A percentile compares a stretch with the other conserved stretches of the same genome.
Conservation (phyloP, 2,113 vertebrate genomes). For the Buteo buteo region DNA sequence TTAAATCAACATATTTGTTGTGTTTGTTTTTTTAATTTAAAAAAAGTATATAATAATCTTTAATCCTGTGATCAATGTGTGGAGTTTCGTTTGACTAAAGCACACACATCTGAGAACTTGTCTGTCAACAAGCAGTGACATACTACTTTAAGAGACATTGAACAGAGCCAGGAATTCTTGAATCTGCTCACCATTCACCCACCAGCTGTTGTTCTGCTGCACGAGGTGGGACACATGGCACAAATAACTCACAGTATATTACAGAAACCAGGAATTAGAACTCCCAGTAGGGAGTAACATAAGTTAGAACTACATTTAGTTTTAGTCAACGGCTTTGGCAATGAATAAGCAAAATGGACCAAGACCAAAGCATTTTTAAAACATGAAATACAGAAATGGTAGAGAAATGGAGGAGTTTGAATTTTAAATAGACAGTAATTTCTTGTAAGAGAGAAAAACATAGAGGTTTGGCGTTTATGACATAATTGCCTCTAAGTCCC, state of each 20-base stretch:
- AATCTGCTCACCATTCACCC: background rate
- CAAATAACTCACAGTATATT: background rate
- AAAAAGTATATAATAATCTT: background rate
- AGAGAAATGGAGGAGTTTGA: background rate
- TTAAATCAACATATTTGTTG: background rate
- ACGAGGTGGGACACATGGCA: background rate
- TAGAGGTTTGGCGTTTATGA: background rate
- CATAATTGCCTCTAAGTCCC: background rate
- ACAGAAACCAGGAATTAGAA: background rate
- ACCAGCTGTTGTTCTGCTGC: background rate
- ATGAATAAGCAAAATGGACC: background rate
- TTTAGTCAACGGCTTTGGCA: background rate
- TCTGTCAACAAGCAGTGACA: background rate
- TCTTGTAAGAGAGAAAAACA: background rate
- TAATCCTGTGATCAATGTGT: background rate
- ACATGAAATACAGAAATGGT: background rate
- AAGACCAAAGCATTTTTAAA: background rate
- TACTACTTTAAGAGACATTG: background rate
- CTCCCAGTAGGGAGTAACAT: accelerated
- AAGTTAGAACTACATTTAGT: background rate
- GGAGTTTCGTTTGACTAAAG: background rate
- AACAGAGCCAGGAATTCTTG: background rate
- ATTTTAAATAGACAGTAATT: background rate
- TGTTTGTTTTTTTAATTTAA: background rate
- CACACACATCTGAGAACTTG: background rate